Base-by-base conservation (phyloP, 2,113 vertebrate species). In the Amblyornis subalaris region DNA sequence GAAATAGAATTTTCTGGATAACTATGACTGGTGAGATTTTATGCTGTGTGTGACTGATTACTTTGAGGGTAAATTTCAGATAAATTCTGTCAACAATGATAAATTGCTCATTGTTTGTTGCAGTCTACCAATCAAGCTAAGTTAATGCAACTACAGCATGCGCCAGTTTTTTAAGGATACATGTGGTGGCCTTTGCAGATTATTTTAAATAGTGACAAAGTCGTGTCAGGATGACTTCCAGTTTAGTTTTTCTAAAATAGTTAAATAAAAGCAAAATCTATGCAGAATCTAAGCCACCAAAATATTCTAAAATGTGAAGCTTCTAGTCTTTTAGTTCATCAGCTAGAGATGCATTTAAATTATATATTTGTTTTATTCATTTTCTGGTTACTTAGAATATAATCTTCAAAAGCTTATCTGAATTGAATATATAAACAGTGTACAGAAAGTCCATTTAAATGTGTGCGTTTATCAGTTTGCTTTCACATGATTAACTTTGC, bases 41-140 rank as follows among this genome's bases (percentile, higher is more conserved):
- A 36, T 81, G 38, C 55, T 81, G 10, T 88, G 47, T 65, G 45
- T 69, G 65, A 91, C 47, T 78, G 61, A 96, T 91, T 80, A 74
- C 51, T 82, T 78, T 51, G n/a, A 90, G 48, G 70, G 62, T 89
- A 85, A 73, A 88, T 88, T 94, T 89, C 85, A 38, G n/a, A 60
- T 91, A 1, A 82, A 69, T 91, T 78, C 81, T 94, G 67, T 91
- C 92, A 85, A 12, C 55, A 51, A 2, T 91, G 76, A 90, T 92
- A 77, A 91, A 88, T 89, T 87, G 51, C n/a, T 85, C 40, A 38
- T 74, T 85, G 61, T 94, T 83, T 1, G 1, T 85, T 85, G 53
- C 74, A 61, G 45, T 85, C 70, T 91, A 85, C 62, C 58, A 75
- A 2, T 85, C 66, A 76, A 69, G 66, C 78, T 88, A 61, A 91